phyloP scores from a whole-genome alignment of 2,797 vertebrate genomes.

The Masticophis lateralis region DNA sequence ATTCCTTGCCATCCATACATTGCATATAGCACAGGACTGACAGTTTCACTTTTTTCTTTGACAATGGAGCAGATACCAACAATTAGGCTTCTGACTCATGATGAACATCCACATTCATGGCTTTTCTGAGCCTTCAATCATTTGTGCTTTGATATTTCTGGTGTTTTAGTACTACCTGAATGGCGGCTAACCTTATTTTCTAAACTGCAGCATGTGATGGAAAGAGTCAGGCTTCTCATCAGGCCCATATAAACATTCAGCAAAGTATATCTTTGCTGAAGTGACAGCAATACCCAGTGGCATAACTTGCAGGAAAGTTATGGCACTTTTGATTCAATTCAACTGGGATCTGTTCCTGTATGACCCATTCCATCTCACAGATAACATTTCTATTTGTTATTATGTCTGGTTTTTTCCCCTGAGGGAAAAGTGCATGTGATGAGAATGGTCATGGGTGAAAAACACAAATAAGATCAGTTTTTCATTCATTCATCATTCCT shows the following conservation, averaged over 20 bases:
- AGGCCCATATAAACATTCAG: not conserved
- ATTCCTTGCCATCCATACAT: not conserved
- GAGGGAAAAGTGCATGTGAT: not conserved
- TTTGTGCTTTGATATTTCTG: not conserved
- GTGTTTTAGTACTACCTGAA: not conserved
- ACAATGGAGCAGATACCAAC: not conserved
- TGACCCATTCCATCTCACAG: not conserved
- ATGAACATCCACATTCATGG: not conserved
- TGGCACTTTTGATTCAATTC: not conserved
- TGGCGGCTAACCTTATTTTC: not conserved
- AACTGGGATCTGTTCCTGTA: not conserved
- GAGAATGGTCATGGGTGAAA: not conserved
- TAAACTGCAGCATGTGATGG: not conserved
- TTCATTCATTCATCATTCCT: not conserved
- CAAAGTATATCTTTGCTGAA: not conserved
- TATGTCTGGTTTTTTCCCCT: no score
- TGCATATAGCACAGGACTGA: not conserved
- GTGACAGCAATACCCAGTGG: not conserved
- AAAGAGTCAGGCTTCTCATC: not conserved
- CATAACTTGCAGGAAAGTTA: not conserved
- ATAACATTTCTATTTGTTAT: not conserved
- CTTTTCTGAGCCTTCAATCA: not conserved
- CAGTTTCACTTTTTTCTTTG: not conserved
- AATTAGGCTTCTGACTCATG: not conserved
- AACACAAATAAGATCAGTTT: not conserved